Base-by-base conservation (phyloP, 2,113 vertebrate genomes). In the Platichthys stellatus region DNA sequence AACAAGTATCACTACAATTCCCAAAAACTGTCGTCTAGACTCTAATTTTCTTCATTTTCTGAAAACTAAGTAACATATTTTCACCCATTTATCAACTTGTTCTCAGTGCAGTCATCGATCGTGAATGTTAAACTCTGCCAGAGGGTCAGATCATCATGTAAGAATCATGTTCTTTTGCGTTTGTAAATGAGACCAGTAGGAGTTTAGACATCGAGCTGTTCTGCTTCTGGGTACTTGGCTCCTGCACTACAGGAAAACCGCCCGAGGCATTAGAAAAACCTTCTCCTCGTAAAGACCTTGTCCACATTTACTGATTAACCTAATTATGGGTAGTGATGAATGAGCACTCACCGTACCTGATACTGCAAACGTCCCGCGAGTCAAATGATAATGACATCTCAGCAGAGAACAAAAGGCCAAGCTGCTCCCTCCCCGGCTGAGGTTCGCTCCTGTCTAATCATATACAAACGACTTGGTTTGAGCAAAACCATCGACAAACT, bases 161-260 rank as follows among this genome's bases (percentile, higher is more conserved):
- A 67, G 11, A 7, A 18, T 35, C 56, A 35, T 14, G 20, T 24
- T 65, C 58, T 26, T 54, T 5, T n/a, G 20, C 35, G 54, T 66
- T 45, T 62, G 26, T n/a, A n/a, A n/a, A 28, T 5, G 45, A 53
- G 58, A 63, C 45, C 45, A 6, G 45, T 15, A 49, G 45, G 13
- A 49, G 17, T 49, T 49, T 18, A 13, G 3, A 3, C 17, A 15
- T 12, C 8, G n/a, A 40, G 38, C 62, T 61, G 38, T 23, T 58
- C 61, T 28, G 71, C 78, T 74, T 64, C 65, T 76, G 13, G 84
- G 67, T 74, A 82, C 57, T 68, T n/a, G 49, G 43, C 4, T 12
- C 11, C 45, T 3, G 1, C 28, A 23, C 47, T 17, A 3, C 61
- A 63, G 74, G 38, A 74, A 74, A 23, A 11, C 7, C 13, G 59